Evolutionary conservation across 2,113 vertebrate genomes (phyloP).

Genomic region (Leptosomus discolor): DNA sequence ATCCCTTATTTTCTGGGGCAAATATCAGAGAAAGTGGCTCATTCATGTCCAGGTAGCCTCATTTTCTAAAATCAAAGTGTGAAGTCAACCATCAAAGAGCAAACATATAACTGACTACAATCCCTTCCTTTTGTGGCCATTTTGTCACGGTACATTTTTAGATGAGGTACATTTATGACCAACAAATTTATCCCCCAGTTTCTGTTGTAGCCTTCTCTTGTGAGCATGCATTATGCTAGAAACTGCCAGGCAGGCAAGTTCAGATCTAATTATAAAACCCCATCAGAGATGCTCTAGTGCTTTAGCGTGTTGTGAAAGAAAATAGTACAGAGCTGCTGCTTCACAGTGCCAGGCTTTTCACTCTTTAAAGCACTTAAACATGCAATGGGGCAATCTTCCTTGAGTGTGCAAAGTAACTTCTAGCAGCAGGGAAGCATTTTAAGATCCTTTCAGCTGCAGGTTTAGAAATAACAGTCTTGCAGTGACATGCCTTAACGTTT

Average conservation of each 20-base stretch:
- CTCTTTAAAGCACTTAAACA: background rate
- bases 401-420: background rate
- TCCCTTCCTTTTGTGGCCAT: background rate
- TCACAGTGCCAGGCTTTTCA: background rate
- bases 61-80: background rate
- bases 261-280: background rate
- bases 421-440: background rate
- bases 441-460: background rate
- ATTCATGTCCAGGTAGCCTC: background rate
- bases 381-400: background rate
- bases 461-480: conserved; percentile 54
- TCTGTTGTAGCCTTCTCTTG: background rate
- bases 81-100: background rate
- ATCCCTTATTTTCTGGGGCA: background rate
- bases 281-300: background rate
- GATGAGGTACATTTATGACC: background rate
- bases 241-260: background rate
- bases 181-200: background rate
- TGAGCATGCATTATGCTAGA: background rate
- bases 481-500: conserved; percentile 30
- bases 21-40: background rate
- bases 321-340: background rate
- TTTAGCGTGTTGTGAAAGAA: background rate
- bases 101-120: background rate
- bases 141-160: background rate